These are phyloP conservation scores for Trichomalopsis sarcophagae DNA, from an alignment of 1,140 invertebrate species.

Conservation along the genomic window DNA sequence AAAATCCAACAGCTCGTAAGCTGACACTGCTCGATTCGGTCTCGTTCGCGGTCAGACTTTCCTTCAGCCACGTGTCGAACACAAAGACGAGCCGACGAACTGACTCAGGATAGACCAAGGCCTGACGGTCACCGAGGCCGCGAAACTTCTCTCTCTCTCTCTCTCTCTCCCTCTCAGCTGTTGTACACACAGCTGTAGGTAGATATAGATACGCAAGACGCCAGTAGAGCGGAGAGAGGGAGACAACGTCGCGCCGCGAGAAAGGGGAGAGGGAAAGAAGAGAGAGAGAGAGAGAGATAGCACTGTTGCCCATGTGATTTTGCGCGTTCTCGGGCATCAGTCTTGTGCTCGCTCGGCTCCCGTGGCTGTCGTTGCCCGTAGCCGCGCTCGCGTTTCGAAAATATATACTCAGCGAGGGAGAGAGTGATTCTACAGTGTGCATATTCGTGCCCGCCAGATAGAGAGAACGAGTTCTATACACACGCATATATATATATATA, in stretches of 20 bases:
- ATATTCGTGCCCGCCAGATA: background rate
- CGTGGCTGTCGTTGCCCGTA: background rate
- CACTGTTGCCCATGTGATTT: conserved; percentile 20
- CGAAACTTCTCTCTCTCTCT: background rate
- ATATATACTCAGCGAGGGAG: background rate
- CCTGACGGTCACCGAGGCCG: background rate
- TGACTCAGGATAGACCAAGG: background rate
- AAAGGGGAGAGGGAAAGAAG: background rate
- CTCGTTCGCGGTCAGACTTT: background rate
- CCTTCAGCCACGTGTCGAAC: background rate
- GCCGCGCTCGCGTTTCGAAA: background rate
- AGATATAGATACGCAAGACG: background rate
- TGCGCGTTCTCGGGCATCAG: background rate
- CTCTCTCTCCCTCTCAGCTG: background rate
- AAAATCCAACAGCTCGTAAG: background rate
- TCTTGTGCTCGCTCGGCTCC: background rate
- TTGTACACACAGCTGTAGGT: background rate
- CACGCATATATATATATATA: background rate
- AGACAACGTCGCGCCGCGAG: background rate
- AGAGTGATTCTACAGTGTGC: background rate
- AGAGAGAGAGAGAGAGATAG: background rate
- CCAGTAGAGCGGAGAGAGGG: background rate
- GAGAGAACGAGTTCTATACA: background rate
- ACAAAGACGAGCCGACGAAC: background rate
- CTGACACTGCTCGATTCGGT: background rate